Evolutionary conservation across 2,797 vertebrate genomes (phyloP).

Genomic region (Lycodopsis pacificus): DNA sequence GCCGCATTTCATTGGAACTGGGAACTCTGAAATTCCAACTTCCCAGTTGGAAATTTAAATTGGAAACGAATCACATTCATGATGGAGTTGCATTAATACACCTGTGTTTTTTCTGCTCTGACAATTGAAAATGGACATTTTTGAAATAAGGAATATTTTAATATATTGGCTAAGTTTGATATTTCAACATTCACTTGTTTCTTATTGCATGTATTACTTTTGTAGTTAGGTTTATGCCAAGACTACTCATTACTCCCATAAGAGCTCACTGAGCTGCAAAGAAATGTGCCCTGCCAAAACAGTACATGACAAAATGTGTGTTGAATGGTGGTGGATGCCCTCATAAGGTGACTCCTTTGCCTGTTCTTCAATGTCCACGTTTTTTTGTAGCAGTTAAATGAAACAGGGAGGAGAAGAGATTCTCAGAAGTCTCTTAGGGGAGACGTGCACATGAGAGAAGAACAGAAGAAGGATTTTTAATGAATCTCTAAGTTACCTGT

Average conservation of each 20-base stretch:
- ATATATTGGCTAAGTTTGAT: conserved; percentile 6
- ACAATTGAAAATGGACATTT: background rate
- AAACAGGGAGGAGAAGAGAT: conserved; percentile 22
- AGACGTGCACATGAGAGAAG: conserved; percentile 10
- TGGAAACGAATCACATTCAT: background rate
- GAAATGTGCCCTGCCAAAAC: background rate
- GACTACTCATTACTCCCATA: background rate
- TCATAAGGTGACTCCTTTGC: conserved; percentile 5
- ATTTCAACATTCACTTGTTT: conserved; percentile 22
- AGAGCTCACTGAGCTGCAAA: background rate
- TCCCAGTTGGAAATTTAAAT: too few species aligned
- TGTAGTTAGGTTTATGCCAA: conserved; percentile 9
- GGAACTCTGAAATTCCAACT: too few species aligned
- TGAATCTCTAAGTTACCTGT: conserved; percentile 52
- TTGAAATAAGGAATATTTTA: background rate
- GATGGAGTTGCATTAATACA: background rate
- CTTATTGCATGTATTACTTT: conserved; percentile 7
- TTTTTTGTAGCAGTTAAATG: conserved; percentile 32
- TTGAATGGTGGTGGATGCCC: background rate
- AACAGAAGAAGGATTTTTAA: conserved; percentile 48
- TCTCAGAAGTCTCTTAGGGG: conserved; percentile 36
- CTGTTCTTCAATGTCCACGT: conserved; percentile 36
- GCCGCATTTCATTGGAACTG: too few species aligned
- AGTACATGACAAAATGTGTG: background rate
- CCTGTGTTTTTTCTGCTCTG: background rate